Base-by-base conservation (phyloP, 1,140 invertebrate species). In the Xylocopa sonorina region DNA sequence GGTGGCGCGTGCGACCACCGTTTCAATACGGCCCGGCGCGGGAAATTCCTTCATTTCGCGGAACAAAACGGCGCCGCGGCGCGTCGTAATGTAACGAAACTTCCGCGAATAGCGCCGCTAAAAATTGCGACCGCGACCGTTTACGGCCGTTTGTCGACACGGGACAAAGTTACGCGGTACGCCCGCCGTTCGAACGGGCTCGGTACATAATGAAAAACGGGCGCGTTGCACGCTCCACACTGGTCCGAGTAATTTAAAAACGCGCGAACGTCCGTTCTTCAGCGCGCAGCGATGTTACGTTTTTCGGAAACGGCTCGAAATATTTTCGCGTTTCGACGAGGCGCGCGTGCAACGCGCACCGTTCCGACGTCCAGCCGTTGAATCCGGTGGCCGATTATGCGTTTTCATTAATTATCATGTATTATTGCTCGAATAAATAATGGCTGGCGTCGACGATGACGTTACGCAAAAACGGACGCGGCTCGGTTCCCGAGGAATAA, bases 1-100 rank as follows among this genome's bases (percentile, higher is more conserved):
- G 27, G 34, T 67, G 68, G n/a, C 57, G 53, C n/a, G 43, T 68
- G 32, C 63, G 51, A 46, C 58, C 76, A 43, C 58, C 76, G 34
- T 81, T 82, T 68, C 69, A 63, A 82, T 64, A 24, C 46, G 41
- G 21, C 41, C 73, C 29, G n/a, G 24, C 41, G 16, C 43, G 63
- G 50, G 46, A 80, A 74, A 69, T 80, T 69, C 75, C 55, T 58
- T 80, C 63, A 9, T 74, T 66, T 41, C 43, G 16, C 46, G 41
- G 50, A 77, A 71, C 46, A 50, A 67, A 83, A 55, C 64, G 24
- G 34, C 62, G 34, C 48, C 46, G 62, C 62, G 43, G 46, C 16
- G 53, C 53, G 53, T 82, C 66, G 12, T 82, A 78, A 62, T 67
- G 63, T 57, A 83, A 73, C 74, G 34, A 68, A 83, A 50, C 48